Base-by-base conservation (phyloP, 2,113 vertebrate species). In the Salvelinus namaycush region DNA sequence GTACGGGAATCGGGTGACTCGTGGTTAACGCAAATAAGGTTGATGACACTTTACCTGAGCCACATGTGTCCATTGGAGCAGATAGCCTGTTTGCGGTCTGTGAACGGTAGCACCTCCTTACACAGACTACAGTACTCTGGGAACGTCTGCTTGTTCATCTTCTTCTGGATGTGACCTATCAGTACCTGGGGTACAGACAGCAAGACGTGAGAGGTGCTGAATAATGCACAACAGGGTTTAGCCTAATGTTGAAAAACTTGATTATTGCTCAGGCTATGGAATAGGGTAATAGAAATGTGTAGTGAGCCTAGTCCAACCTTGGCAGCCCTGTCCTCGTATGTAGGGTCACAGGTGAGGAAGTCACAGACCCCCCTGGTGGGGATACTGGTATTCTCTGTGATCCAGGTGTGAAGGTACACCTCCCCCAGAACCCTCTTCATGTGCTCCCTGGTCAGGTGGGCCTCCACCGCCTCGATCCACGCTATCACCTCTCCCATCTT, bases 101-200 rank as follows among this genome's bases (percentile, higher is more conserved):
- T 95, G 92, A 99, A 99, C 0, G 97, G 97, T 84, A 99, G 81
- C 85, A 96, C 89, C 77, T 95, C 96, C 78, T 96, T 96, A 83
- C 98, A 99, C 88, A 99, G 68, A 48, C 94, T 96, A 87, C 98
- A 99, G 90, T 94, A 94, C 91, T 99, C 98, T 0, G 94, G 93
- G 83, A 98, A 99, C 0, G 94, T 96, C 90, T 99, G 98, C 83
- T 99, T 99, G 93, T 97, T 95, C 95, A 99, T 95, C 89, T 99
- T 99, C 87, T 99, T 99, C 82, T 94, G 94, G 82, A 99, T 95
- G 85, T 98, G 97, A 78, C 96, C 97, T 12, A 97, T 97, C 89
- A 99, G 94, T 84, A 99, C 96, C 98, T 99, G 24, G 66, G 29
- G 13, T 48, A 5, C 60, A 48, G 51, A 24, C 7, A 44, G 26